Base-by-base conservation (phyloP, 1,140 invertebrate genomes). In the Leptinotarsa texana region DNA sequence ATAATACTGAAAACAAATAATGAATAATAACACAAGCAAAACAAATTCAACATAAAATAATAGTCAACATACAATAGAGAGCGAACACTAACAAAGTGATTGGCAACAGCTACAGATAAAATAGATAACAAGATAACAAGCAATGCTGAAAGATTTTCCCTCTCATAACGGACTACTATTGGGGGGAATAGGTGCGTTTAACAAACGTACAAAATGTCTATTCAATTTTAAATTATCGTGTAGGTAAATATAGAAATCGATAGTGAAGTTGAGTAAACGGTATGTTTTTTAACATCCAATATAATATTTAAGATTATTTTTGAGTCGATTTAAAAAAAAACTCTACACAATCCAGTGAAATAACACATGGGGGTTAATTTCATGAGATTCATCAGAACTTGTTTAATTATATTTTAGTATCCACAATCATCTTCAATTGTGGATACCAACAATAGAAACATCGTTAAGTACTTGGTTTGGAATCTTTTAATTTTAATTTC, bases 1-100 rank as follows among this genome's bases (percentile, higher is more conserved):
- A 69, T 33, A 69, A 69, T 69, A 69, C 68, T 69, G 68, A 47
- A 69, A 69, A 69, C n/a, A 69, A 69, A 69, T 21, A 47, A n/a
- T 17, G 48, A 69, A 69, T 48, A 69, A 69, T 57, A 69, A 17
- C 48, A 69, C 22, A 48, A 22, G 33, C 13, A n/a, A 51, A 69
- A 69, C 48, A 69, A 69, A 69, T 48, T 22, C 17, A 47, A 62
- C 5, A 62, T n/a, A 62, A 65, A 33, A 33, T 33, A 65, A 33
- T 21, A 65, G 21, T 15, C 21, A 65, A 21, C 15, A 33, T 6
- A 21, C 63, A 57, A 57, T 17, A 17, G 51, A 57, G 51, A 57
- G n/a, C 51, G 51, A 57, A 17, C 51, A 57, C 51, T 57, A 57
- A 57, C 51, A 15, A 57, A 57, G 51, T 57, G 51, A 57, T 57